Conservation (phyloP, 2,797 vertebrate genomes). For the Lithobates sylvaticus region DNA sequence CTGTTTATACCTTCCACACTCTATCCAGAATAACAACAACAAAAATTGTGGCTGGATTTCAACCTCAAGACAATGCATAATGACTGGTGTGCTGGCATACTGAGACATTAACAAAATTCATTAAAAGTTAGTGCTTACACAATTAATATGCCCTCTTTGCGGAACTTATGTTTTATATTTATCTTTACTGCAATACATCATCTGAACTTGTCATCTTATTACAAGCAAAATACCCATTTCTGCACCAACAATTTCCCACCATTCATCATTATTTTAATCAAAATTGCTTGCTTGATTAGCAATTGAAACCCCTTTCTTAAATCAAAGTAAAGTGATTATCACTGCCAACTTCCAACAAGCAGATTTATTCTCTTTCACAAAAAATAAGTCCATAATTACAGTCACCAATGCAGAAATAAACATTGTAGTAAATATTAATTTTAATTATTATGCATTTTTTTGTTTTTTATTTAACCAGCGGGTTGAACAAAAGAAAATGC, state of each 20-base stretch:
- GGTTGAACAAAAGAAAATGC: too few species aligned
- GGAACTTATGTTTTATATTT: slow-evolving; percentile 9
- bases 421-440: neutral
- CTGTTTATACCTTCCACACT: too few species aligned
- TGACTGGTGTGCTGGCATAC: neutral
- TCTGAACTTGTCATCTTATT: slow-evolving; percentile 10
- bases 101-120: neutral
- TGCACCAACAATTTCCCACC: slow-evolving; percentile 5
- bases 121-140: neutral
- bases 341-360: slow-evolving; percentile 3
- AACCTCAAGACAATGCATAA: too few species aligned
- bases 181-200: slow-evolving; percentile 1
- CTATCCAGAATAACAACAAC: too few species aligned
- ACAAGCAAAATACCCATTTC: neutral
- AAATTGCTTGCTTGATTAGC: slow-evolving; percentile 28
- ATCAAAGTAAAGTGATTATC: slow-evolving; percentile 1
- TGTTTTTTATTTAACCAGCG: too few species aligned
- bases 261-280: slow-evolving; percentile 37
- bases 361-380: neutral
- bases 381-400: neutral
- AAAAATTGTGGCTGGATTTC: too few species aligned
- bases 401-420: neutral
- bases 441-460: neutral
- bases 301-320: neutral
- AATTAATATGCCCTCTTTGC: neutral